phyloP scores from a whole-genome alignment of 1,140 invertebrate species.

The Helicoverpa zea region DNA sequence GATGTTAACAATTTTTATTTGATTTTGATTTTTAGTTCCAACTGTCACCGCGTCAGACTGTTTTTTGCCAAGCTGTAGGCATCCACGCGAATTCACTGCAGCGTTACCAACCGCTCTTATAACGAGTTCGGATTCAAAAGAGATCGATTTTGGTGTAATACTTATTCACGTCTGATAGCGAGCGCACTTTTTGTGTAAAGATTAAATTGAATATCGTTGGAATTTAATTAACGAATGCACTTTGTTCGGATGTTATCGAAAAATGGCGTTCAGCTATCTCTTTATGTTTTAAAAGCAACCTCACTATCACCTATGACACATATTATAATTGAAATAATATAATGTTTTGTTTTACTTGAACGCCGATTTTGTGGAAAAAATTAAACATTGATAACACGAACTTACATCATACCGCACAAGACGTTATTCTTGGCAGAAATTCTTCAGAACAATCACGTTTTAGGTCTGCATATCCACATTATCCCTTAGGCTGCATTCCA shows the following conservation, averaged over 20 bases:
- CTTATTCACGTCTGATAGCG: not conserved
- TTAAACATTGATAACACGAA: slow-evolving; percentile 11
- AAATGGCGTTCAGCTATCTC: slow-evolving; percentile 25
- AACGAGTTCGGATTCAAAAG: not conserved
- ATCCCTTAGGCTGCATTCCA: not conserved
- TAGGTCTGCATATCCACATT: no score
- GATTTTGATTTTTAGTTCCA: no score
- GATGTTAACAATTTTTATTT: no score
- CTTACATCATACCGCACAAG: slow-evolving; percentile 7
- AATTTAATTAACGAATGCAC: slow-evolving; percentile 31
- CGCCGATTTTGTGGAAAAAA: not conserved
- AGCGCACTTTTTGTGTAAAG: not conserved
- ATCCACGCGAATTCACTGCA: not conserved
- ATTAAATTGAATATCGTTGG: slow-evolving; percentile 11
- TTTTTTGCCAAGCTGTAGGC: no score
- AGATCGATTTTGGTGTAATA: not conserved
- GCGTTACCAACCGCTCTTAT: not conserved
- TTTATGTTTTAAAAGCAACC: slow-evolving; percentile 7
- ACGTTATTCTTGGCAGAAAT: not conserved
- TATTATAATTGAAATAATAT: slow-evolving; percentile 26
- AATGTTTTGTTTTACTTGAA: slow-evolving; percentile 20
- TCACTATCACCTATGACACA: slow-evolving; percentile 28
- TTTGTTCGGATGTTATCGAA: slow-evolving; percentile 27
- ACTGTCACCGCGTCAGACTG: no score
- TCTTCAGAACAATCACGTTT: not conserved